These are phyloP conservation scores for Doryteuthis pealeii DNA, from an alignment of 1,140 invertebrate genomes.

Conservation along the genomic window DNA sequence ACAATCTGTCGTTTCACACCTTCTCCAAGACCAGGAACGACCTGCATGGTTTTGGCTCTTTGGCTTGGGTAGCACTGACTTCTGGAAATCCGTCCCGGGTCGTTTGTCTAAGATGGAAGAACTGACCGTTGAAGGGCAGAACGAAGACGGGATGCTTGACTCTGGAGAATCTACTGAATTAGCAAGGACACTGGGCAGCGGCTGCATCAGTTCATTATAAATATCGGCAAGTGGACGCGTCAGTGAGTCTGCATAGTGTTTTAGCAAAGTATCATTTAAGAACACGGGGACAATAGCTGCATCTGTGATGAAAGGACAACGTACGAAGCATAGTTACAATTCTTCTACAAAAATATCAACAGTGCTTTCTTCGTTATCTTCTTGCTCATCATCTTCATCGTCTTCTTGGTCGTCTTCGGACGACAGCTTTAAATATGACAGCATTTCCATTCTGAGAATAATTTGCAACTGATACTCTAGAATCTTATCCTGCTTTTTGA, in stretches of 20 bases:
- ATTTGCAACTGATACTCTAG: not conserved
- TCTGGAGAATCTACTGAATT: not conserved
- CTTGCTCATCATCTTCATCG: too few relatives aligned
- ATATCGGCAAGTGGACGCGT: not conserved
- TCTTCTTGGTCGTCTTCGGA: too few relatives aligned
- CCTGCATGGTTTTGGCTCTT: not conserved
- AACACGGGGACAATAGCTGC: conserved; percentile 37
- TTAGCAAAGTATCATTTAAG: conserved; percentile 15
- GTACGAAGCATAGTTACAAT: conserved; percentile 31
- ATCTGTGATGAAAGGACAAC: conserved; percentile 38
- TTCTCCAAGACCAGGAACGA: not conserved
- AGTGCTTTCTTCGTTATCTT: too few relatives aligned
- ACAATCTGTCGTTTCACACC: not conserved
- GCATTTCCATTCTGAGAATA: not conserved
- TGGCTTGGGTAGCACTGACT: not conserved
- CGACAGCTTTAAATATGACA: too few relatives aligned
- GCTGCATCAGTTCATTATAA: conserved; percentile 3
- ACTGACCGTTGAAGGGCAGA: not conserved
- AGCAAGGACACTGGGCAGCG: not conserved
- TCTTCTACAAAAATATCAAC: conserved; percentile 7
- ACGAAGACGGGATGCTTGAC: not conserved
- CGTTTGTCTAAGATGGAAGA: not conserved
- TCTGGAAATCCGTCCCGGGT: not conserved
- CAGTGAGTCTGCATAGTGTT: not conserved
- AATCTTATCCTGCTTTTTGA: not conserved